Evolutionary conservation across 2,888 invertebrate genomes (phyloP), one percentile per base, ranked within the genome.

Genomic region (Chorisops tibialis): DNA sequence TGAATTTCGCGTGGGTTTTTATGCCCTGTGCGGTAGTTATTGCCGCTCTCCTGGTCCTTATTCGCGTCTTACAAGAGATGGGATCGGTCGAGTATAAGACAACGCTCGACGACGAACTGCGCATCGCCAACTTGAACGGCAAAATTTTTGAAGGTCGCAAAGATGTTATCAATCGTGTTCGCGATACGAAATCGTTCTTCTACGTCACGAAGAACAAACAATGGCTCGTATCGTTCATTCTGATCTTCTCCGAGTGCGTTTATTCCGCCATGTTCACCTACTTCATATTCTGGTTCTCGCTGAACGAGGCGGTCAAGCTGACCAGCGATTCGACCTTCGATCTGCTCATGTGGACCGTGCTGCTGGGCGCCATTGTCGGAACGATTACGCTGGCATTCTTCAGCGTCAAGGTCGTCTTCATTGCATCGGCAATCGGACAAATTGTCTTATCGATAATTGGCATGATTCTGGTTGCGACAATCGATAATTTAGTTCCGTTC

Each of bases 121-220:
- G 74, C 3, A 73, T 74, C 35, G 72, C 74, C 5, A 75, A 75
- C 63, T 69, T 72, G 7, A 75, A 75, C 63, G 73, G 73, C 30
- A 72, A 69, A 61, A 69, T 75, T n/a, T 75, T 75, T 52, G 75
- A 75, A 64, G 62, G 67, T 2, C 71, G 75, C 1, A 63, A 68
- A 41, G 71, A 73, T 1, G 68, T 75, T 3, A 73, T 75, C 37
- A 73, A 73, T 61, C 70, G 69, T 4, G 70, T 74, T 43, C 69
- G 51, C n/a, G 51, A 61, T 21, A 51, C 61, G 2, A 39, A 19
- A 73, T 19, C 49, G 62, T 75, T 75, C 67, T 75, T 75, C 63
- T 75, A 75, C 63, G 72, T 75, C 14, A 75, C 74, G 21, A 74
- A 72, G 61, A 72, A 72, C 50, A 73, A 73, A 52, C 74, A 73